Evolutionary conservation across 53 echinoderm and acorn worm species (phyloP).

Genomic region (Arbacia lixula): DNA sequence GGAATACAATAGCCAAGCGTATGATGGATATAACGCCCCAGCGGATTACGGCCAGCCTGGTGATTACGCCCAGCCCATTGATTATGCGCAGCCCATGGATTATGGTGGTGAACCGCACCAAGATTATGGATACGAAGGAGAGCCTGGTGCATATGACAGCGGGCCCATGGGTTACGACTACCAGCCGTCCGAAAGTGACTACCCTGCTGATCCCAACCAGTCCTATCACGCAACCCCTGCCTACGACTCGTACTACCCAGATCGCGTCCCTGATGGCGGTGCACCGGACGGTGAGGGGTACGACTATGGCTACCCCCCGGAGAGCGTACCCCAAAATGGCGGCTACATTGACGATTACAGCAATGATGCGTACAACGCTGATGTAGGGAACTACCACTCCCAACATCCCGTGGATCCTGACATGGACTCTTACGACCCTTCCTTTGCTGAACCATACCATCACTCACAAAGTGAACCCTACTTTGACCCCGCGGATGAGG

Average conservation of each 20-base stretch:
- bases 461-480: conserved; percentile 27
- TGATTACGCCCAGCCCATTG: conserved; percentile 17
- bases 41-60: conserved; percentile 1
- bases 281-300: conserved; percentile 19
- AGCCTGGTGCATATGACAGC: not conserved
- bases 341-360: not conserved
- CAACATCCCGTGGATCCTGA: not conserved
- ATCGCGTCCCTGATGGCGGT: conserved; percentile 31
- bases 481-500: conserved; percentile 24
- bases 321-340: conserved; percentile 12
- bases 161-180: conserved; percentile 15
- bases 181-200: not conserved
- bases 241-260: conserved; percentile 6
- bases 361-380: not conserved
- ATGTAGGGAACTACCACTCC: conserved; percentile 10
- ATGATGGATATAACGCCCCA: conserved; percentile 9
- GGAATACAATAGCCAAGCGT: not conserved
- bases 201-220: not conserved
- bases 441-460: conserved; percentile 6
- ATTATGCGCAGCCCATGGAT: conserved; percentile 8
- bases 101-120: not conserved
- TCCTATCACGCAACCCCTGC: conserved; percentile 1
- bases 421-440: conserved; percentile 1
- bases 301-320: conserved; percentile 6
- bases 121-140: conserved; percentile 25